Percentiles rank a stretch among this genome's conserved stretches.
Conservation (phyloP, 2,888 invertebrate species). For the Halictus ligatus region DNA sequence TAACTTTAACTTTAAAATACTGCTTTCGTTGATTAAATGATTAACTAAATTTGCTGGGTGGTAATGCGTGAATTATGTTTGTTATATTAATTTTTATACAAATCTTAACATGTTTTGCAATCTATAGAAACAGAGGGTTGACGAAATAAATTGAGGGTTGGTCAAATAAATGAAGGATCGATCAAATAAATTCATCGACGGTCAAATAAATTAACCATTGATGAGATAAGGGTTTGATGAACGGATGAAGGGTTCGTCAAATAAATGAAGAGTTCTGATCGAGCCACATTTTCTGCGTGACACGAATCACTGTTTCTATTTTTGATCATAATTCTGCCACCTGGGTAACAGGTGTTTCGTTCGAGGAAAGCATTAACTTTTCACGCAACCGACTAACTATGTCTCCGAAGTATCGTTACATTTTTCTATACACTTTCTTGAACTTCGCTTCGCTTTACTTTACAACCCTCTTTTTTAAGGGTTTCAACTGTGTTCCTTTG, state of each 20-base stretch:
- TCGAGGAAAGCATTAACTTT: not conserved
- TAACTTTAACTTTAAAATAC: too few species aligned
- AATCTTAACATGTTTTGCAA: not conserved
- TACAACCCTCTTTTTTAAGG: not conserved
- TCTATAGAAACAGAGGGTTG: not conserved
- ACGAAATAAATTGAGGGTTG: not conserved
- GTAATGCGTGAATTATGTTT: too few species aligned
- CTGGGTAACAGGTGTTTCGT: not conserved
- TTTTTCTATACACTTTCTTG: not conserved
- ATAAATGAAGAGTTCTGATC: not conserved
- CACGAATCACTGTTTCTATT: not conserved
- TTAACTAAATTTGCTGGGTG: too few species aligned
- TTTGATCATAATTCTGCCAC: not conserved
- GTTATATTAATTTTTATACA: not conserved
- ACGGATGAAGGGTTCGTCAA: not conserved
- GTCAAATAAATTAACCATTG: not conserved
- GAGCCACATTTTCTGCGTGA: not conserved
- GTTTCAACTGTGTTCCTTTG: not conserved
- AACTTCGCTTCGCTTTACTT: not conserved
- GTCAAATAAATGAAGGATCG: too few species aligned
- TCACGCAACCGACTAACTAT: not conserved
- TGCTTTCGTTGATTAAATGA: too few species aligned
- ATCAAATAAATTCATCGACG: not conserved
- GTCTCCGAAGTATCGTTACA: not conserved
- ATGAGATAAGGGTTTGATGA: not conserved